phyloP scores from a whole-genome alignment of 2,113 vertebrate genomes.

The Piprites chloris region DNA sequence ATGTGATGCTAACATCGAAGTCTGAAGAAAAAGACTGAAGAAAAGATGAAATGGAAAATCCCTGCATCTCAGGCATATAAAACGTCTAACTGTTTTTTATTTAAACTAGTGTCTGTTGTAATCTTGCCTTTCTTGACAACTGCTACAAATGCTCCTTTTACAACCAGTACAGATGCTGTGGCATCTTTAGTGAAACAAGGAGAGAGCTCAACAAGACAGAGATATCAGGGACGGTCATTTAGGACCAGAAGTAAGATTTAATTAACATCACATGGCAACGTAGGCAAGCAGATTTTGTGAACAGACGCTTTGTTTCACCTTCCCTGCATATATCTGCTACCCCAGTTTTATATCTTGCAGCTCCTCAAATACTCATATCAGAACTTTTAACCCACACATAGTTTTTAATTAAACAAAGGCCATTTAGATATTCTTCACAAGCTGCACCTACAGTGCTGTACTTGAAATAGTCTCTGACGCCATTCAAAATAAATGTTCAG shows the following conservation, averaged over 20 bases:
- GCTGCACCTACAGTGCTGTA: not conserved
- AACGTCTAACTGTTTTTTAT: not conserved
- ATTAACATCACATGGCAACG: not conserved
- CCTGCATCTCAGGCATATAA: not conserved
- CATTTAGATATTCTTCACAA: not conserved
- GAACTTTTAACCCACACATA: not conserved
- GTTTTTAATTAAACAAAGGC: not conserved
- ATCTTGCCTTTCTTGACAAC: not conserved
- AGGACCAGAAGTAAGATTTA: not conserved
- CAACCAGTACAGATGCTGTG: not conserved
- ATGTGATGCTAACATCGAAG: not conserved
- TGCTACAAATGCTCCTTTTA: not conserved
- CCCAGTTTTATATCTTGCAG: not conserved
- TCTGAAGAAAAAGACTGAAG: not conserved
- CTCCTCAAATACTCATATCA: not conserved
- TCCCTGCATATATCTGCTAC: not conserved
- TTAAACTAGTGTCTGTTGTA: not conserved
- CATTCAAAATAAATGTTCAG: not conserved
- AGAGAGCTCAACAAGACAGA: not conserved
- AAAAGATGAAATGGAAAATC: not conserved
- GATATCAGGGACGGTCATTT: not conserved
- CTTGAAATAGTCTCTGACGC: not conserved
- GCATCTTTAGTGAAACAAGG: not conserved
- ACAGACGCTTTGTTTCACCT: not conserved
- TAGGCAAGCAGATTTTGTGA: not conserved